Evolutionary conservation across 1,140 invertebrate genomes (phyloP), one percentile per base, ranked within the genome.

Genomic region (Agrilus planipennis): DNA sequence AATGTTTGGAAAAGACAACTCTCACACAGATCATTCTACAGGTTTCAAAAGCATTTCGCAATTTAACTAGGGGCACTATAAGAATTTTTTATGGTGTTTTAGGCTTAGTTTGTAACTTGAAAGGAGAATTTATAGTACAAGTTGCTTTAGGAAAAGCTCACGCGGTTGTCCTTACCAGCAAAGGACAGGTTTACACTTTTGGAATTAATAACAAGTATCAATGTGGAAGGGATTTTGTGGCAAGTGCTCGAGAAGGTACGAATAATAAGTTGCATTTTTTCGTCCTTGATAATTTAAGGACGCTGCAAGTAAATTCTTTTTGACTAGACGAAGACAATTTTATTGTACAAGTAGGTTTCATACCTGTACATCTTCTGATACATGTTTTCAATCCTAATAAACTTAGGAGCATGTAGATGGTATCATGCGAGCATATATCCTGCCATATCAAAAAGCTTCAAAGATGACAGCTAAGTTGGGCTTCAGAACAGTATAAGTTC

Each of bases 161-260:
- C 60, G 84, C 84, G 34, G 81, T 92, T 2, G 85, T 78, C 0
- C 65, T 98, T 5, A 91, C 81, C 16, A 82, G 76, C 49, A 86
- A 89, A 59, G 94, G 94, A 0, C 79, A 86, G 49, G 75, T 97
- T 1, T 96, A 84, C 60, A 93, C 92, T 1, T 96, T 95, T 68
- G 94, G 94, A 1, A 85, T 97, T 38, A 98, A 98, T 62, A 97
- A 97, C 58, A 92, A 94, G 59, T 92, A 91, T 7, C 94, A 98
- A 57, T 99, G 94, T 71, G 94, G 94, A 20, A 66, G 93, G 53
- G 87, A 90, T 53, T 90, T 83, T 60, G 72, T 75, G 11, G 61
- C 66, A 14, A 73, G 76, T 50, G 61, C 67, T 10, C 77, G 75
- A 67, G 79, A 86, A 62, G 69, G 53, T 55, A 38, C 30, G n/a